Conservation (phyloP, 37 sponge, comb jelly and placozoan species). For the Amphimedon queenslandica region DNA sequence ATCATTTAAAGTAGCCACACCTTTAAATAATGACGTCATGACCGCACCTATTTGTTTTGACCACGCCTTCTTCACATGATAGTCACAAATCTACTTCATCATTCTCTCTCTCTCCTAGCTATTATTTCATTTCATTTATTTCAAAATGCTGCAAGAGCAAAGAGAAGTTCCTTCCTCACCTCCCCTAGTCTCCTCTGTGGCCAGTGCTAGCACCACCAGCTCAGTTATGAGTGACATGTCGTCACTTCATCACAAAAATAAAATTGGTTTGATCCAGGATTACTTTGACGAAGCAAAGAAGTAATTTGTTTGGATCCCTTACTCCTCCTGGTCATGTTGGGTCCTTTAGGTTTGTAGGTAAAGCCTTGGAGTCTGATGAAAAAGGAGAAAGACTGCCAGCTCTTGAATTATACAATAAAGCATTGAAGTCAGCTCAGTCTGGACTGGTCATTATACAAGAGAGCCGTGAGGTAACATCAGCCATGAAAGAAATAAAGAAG, state of each 20-base stretch:
- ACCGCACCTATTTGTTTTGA: too few species aligned
- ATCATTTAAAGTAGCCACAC: too few species aligned
- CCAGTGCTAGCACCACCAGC: background rate
- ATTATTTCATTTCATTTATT: too few species aligned
- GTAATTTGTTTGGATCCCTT: constrained; percentile 9
- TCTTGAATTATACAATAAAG: constrained; percentile 49
- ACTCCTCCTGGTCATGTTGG: too few species aligned
- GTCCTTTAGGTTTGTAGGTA: constrained; percentile 11
- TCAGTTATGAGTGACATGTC: constrained; percentile 13
- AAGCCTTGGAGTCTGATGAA: constrained; percentile 51
- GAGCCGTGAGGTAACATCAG: background rate
- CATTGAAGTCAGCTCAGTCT: constrained; percentile 4
- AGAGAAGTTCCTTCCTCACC: background rate
- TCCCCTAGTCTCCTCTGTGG: constrained; percentile 2
- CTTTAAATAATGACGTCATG: too few species aligned
- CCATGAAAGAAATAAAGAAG: constrained; percentile 26
- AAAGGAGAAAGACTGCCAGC: constrained; percentile 37
- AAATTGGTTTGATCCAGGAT: constrained; percentile 19
- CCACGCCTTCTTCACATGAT: too few species aligned
- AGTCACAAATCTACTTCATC: too few species aligned
- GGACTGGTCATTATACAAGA: constrained; percentile 19
- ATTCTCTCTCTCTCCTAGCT: too few species aligned
- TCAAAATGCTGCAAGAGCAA: constrained; percentile 16
- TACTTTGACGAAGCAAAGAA: constrained; percentile 51
- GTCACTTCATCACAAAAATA: constrained; percentile 9